A percentile compares a stretch with the other conserved stretches of the same genome.
Evolutionary conservation across 2,797 vertebrate genomes (phyloP).

Genomic region (Amphiprion clarkii): DNA sequence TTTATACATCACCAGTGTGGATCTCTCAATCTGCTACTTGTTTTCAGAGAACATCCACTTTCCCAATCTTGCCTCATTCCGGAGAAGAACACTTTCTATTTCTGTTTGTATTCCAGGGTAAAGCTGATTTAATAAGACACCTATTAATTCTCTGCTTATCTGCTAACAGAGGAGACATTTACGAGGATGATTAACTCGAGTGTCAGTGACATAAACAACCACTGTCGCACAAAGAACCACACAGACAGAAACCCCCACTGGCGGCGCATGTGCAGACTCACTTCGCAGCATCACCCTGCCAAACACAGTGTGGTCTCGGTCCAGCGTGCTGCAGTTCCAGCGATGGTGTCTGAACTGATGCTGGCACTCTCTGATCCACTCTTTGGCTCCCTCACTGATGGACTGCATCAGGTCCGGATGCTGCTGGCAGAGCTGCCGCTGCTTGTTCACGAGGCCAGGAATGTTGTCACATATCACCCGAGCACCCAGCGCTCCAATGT

Average conservation of each 20-base stretch:
- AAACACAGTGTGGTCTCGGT: constrained; percentile 97
- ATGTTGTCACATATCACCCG: constrained; percentile 98
- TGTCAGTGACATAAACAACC: constrained; percentile 61
- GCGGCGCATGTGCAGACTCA: constrained; percentile 81
- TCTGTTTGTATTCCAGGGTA: constrained; percentile 56
- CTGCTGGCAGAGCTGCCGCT: constrained; percentile 95
- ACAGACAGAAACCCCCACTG: constrained; percentile 32
- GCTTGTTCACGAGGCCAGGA: constrained; percentile 96
- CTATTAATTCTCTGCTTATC: constrained; percentile 73
- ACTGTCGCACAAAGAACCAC: constrained; percentile 32
- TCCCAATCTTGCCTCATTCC: constrained; percentile 71
- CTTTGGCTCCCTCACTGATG: constrained; percentile 94
- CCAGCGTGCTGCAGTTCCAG: constrained; percentile 99
- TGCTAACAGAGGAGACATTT: constrained; percentile 60
- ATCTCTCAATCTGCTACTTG: constrained; percentile 88
- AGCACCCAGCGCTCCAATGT: constrained; percentile 95
- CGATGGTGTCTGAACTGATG: constrained; percentile 98
- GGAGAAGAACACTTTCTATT: constrained; percentile 52
- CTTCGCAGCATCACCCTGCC: constrained; percentile 98
- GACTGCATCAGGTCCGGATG: constrained; percentile 99
- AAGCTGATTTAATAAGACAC: constrained; percentile 63
- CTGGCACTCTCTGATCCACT: constrained; percentile 98
- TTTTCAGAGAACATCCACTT: constrained; percentile 85
- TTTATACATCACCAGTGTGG: constrained; percentile 89
- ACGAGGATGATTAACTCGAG: constrained; percentile 71